A percentile compares a stretch with the other conserved stretches of the same genome.
phyloP scores from a whole-genome alignment of 2,888 invertebrate species.

The Eulithis testata region DNA sequence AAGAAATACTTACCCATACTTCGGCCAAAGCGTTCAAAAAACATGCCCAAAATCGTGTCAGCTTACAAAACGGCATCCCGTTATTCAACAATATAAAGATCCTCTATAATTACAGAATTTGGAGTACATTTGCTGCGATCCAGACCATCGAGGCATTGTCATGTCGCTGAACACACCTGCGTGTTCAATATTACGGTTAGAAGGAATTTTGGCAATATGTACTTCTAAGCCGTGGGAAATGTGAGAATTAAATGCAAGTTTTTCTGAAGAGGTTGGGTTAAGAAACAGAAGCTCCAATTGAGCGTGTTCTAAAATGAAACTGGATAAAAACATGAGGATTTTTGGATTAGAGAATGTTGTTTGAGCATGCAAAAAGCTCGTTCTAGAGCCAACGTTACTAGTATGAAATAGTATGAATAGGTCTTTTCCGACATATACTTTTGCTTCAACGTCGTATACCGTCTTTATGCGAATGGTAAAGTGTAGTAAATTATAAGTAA shows the following conservation, averaged over 20 bases:
- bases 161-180: conserved; percentile 65
- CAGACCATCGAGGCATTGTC: conserved; percentile 46
- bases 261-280: conserved; percentile 17
- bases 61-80: conserved; percentile 54
- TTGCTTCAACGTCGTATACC: too few species aligned
- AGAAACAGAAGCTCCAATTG: background rate
- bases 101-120: conserved; percentile 58
- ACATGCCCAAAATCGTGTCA: conserved; percentile 36
- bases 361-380: too few species aligned
- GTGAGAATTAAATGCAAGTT: conserved; percentile 18
- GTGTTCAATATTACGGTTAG: conserved; percentile 53
- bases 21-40: conserved; percentile 14
- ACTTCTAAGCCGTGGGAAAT: conserved; percentile 67
- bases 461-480: background rate
- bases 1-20: background rate
- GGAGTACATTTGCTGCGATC: conserved; percentile 38
- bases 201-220: conserved; percentile 59
- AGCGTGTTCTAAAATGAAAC: background rate
- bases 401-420: too few species aligned
- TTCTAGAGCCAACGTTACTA: too few species aligned
- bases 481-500: conserved; percentile 18
- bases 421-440: too few species aligned
- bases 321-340: too few species aligned
- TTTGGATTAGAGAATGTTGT: too few species aligned
- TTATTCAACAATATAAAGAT: conserved; percentile 63